phyloP scores from a whole-genome alignment of 2,888 invertebrate genomes.

The Epistrophella euchroma region DNA sequence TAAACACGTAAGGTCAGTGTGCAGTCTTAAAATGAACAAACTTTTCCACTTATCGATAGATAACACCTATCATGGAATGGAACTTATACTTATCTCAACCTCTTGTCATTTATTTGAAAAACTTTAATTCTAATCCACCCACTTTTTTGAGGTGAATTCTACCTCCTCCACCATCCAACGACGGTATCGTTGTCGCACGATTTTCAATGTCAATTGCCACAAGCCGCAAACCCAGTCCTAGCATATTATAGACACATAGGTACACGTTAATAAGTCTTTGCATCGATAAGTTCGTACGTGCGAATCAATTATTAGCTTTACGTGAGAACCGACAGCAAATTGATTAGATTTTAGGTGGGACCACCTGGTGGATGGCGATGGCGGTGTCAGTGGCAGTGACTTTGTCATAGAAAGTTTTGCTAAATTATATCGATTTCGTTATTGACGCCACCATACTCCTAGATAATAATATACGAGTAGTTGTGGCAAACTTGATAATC shows the following conservation, averaged over 20 bases:
- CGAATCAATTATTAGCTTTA: constrained; percentile 70
- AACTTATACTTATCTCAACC: constrained; percentile 3
- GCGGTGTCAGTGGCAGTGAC: constrained; percentile 44
- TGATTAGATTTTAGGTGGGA: constrained; percentile 47
- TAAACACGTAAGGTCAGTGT: background rate
- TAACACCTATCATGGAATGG: constrained; percentile 3
- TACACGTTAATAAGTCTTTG: constrained; percentile 49
- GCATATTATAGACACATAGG: background rate
- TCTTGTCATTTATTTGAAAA: constrained; percentile 44
- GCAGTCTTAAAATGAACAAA: background rate
- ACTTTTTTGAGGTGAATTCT: constrained; percentile 18
- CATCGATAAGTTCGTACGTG: constrained; percentile 70
- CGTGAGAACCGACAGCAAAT: constrained; percentile 58
- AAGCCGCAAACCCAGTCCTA: background rate
- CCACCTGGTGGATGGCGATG: constrained; percentile 33
- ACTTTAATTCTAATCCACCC: constrained; percentile 36
- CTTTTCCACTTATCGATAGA: constrained; percentile 4
- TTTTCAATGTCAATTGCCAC: constrained; percentile 38
- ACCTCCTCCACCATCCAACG: background rate
- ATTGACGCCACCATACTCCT: constrained; percentile 11
- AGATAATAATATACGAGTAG: background rate
- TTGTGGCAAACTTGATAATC: constrained; percentile 36
- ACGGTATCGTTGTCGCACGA: background rate
- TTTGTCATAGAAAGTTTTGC: constrained; percentile 22
- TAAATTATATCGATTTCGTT: constrained; percentile 43